Percentiles rank a stretch among this genome's conserved stretches.
Evolutionary conservation across 2,888 invertebrate genomes (phyloP).

Genomic region (Ophonus ardosiacus): DNA sequence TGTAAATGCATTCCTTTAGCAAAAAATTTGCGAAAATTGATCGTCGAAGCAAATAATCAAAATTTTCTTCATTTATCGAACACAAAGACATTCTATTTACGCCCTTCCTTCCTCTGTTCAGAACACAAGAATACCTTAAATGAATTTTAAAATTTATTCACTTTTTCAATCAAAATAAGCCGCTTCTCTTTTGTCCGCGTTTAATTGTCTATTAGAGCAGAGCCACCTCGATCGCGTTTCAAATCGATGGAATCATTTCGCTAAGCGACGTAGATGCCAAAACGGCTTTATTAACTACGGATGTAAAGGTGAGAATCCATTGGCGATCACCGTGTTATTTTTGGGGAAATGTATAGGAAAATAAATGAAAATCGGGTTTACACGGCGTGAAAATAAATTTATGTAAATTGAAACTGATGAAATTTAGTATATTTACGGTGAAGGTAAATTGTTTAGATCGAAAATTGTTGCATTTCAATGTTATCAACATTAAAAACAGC

Average conservation of each 20-base stretch:
- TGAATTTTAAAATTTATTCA: conserved; percentile 60
- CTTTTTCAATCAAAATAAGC: conserved; percentile 60
- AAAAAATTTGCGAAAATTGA: background rate
- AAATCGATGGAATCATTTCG: conserved; percentile 32
- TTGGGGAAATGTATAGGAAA: conserved; percentile 5
- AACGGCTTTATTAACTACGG: background rate
- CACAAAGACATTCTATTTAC: conserved; percentile 28
- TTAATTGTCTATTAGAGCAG: conserved; percentile 51
- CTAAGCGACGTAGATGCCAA: background rate
- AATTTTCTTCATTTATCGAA: conserved; percentile 29
- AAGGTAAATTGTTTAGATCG: background rate
- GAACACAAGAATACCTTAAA: conserved; percentile 46
- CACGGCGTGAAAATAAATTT: conserved; percentile 28
- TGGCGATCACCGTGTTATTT: background rate
- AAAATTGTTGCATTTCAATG: background rate
- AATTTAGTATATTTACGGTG: conserved; percentile 13
- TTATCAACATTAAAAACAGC: background rate
- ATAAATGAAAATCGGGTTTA: conserved; percentile 33
- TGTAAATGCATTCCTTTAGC: background rate
- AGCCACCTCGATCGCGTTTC: conserved; percentile 42
- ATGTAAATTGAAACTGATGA: conserved; percentile 29
- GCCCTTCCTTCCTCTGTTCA: conserved; percentile 13
- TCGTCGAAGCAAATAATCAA: conserved; percentile 8
- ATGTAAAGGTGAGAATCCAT: background rate
- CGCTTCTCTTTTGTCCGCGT: conserved; percentile 52